These are phyloP conservation scores for Zelostemma sp. DNA, from an alignment of 1,140 invertebrate species.

Conservation along the genomic window DNA sequence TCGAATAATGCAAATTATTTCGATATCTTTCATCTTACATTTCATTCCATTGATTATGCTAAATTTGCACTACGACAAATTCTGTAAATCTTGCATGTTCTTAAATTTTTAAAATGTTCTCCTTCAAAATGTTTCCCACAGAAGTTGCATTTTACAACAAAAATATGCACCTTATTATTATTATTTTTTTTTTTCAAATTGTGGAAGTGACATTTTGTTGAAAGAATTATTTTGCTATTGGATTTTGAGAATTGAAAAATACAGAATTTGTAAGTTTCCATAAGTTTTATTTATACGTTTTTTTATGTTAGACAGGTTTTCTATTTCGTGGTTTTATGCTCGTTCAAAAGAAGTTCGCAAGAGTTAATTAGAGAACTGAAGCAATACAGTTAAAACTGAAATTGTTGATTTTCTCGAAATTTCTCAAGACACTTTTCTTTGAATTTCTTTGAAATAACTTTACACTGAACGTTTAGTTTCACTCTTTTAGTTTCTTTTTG, in stretches of 20 bases:
- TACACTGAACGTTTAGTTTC: background rate
- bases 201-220: too few species aligned
- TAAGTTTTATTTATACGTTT: too few species aligned
- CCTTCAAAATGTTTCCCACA: background rate
- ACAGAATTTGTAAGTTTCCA: too few species aligned
- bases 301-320: too few species aligned
- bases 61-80: background rate
- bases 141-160: background rate
- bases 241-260: too few species aligned
- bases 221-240: too few species aligned
- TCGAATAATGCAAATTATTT: slow-evolving; percentile 10
- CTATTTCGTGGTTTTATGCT: too few species aligned
- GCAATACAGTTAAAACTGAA: too few species aligned
- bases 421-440: background rate
- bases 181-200: background rate
- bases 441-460: background rate
- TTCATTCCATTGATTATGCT: background rate
- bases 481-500: background rate
- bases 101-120: background rate
- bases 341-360: too few species aligned
- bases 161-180: too few species aligned
- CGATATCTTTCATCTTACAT: background rate
- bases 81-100: background rate
- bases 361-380: too few species aligned
- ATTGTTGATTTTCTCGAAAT: too few species aligned